Evolutionary conservation across 2,888 invertebrate species (phyloP).

Genomic region (Leptinotarsa haldemani): DNA sequence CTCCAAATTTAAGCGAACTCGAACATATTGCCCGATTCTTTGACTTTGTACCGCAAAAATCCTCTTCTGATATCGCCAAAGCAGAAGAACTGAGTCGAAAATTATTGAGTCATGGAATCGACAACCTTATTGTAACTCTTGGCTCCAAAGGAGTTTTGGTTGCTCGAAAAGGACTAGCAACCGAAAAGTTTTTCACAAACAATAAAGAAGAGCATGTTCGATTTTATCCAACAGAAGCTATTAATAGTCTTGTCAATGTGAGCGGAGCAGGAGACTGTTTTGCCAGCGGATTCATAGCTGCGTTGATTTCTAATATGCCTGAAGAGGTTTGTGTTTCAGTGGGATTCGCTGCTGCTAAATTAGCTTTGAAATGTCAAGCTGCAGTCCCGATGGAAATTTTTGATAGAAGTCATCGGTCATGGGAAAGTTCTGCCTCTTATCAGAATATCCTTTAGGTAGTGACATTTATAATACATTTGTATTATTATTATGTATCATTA

Average conservation of each 20-base stretch:
- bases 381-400: slow-evolving; percentile 69
- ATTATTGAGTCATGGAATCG: slow-evolving; percentile 66
- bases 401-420: slow-evolving; percentile 41
- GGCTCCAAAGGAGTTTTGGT: slow-evolving; percentile 72
- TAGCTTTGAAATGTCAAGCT: slow-evolving; percentile 70
- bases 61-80: slow-evolving; percentile 57
- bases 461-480: no score
- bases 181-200: slow-evolving; percentile 52
- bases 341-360: slow-evolving; percentile 73
- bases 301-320: slow-evolving; percentile 69
- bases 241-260: slow-evolving; percentile 73
- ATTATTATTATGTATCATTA: no score
- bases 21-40: slow-evolving; percentile 73
- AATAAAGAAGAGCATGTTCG: slow-evolving; percentile 50
- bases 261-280: slow-evolving; percentile 89
- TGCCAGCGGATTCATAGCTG: slow-evolving; percentile 76
- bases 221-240: slow-evolving; percentile 65
- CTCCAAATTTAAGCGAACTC: slow-evolving; percentile 86
- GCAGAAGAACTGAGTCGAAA: slow-evolving; percentile 58
- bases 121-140: slow-evolving; percentile 73
- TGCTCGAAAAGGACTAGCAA: slow-evolving; percentile 59
- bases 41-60: slow-evolving; percentile 49
- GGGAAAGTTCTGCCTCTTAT: slow-evolving; percentile 46
- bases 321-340: slow-evolving; percentile 72
- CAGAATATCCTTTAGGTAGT: slow-evolving; percentile 26